phyloP scores from a whole-genome alignment of 2,888 invertebrate genomes.

The Neocrepidodera transversa region DNA sequence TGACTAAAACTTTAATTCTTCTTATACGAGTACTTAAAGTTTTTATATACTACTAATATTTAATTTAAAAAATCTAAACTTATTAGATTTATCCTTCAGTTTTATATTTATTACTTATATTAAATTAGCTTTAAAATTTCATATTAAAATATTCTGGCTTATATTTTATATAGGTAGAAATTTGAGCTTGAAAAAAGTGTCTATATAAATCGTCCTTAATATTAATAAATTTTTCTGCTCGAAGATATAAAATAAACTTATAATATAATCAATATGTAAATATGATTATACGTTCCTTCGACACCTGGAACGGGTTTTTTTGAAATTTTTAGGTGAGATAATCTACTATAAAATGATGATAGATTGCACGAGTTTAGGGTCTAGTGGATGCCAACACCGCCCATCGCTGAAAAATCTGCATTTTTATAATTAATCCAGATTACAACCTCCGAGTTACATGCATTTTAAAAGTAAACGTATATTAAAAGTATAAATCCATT shows the following conservation, averaged over 20 bases:
- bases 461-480: no score
- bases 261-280: conserved; percentile 42
- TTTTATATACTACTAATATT: no score
- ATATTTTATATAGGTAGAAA: background rate
- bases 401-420: conserved; percentile 7
- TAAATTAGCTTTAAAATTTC: no score
- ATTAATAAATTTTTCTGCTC: conserved; percentile 9
- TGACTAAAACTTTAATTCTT: no score
- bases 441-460: background rate
- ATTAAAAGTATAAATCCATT: no score
- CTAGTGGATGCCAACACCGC: conserved; percentile 14
- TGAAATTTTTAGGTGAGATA: conserved; percentile 27
- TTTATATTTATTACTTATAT: no score
- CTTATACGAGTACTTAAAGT: no score
- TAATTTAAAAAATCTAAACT: no score
- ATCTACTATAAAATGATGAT: conserved; percentile 28
- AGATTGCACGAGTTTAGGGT: conserved; percentile 21
- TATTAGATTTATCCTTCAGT: no score
- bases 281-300: conserved; percentile 37
- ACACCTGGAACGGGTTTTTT: conserved; percentile 36
- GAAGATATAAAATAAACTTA: conserved; percentile 28
- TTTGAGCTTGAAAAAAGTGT: background rate
- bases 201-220: conserved; percentile 15
- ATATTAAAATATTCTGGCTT: background rate
- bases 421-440: conserved; percentile 9